Evolutionary conservation across 53 echinoderm and acorn worm genomes (phyloP).

Genomic region (Actinopyga echinites): DNA sequence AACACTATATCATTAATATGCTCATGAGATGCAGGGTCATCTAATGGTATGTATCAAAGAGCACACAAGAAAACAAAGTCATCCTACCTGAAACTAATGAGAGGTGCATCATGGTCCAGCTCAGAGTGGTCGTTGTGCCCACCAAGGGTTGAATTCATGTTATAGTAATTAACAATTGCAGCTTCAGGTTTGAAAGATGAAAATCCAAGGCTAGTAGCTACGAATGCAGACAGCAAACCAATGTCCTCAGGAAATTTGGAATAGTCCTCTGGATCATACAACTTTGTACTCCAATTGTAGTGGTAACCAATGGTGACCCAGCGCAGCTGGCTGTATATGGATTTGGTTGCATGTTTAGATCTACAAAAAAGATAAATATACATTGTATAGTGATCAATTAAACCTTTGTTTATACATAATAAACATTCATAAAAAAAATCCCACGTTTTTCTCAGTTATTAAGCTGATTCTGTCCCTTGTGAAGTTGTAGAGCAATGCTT

Average conservation of each 20-base stretch:
- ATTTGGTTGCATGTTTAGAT: neutral
- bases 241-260: constrained; percentile 75
- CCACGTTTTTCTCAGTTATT: no score
- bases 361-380: no score
- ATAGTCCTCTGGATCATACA: constrained; percentile 60
- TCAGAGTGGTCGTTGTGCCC: constrained; percentile 94
- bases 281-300: constrained; percentile 84
- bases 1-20: no score
- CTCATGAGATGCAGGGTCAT: no score
- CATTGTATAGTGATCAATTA: no score
- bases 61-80: neutral
- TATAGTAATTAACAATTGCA: constrained; percentile 86
- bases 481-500: no score
- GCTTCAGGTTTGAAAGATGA: constrained; percentile 66
- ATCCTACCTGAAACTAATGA: constrained; percentile 83
- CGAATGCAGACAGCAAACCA: constrained; percentile 50
- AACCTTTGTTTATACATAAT: no score
- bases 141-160: constrained; percentile 81
- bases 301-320: constrained; percentile 98
- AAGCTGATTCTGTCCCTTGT: no score
- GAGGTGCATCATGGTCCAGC: constrained; percentile 78
- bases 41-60: neutral
- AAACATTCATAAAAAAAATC: no score
- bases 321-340: constrained; percentile 60
- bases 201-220: constrained; percentile 64